Base-by-base conservation (phyloP, 2,113 vertebrate genomes). In the Cynopterus brachyotis region DNA sequence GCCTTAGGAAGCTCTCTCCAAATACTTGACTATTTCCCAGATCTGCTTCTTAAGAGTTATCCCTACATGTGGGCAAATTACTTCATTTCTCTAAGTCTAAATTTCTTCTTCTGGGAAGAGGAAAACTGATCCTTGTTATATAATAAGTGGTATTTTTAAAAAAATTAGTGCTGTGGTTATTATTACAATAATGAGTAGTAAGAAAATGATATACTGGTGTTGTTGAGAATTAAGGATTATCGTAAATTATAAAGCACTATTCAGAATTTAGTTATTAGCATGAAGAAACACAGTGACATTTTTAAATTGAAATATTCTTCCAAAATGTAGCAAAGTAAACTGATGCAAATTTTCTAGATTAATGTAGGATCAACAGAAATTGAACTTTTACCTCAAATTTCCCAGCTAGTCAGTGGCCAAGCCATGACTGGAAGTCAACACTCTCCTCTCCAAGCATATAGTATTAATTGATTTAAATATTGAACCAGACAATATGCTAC, bases 281-380 rank as follows among this genome's bases (percentile, higher is more conserved):
- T 32, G 22, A 67, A 66, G 62, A 95, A 93, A 45, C 42, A 70
- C 2, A n/a, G 40, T 87, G 47, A 45, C 30, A 64, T 81, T 92
- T 97, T 79, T 73, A 87, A 86, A 69, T 20, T 28, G 80, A 92
- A 70, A 89, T 60, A 73, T 55, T 66, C 47, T 76, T 89, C 55
- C 22, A 79, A 94, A 78, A 60, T 82, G 7, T 19, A 8, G 28
- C 2, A n/a, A 19, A 7, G 59, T 91, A 88, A 91, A 53, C 20
- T n/a, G 32, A 62, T 47, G 30, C 40, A n/a, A 66, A 32, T 90
- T 80, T 91, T 89, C 81, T 40, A 82, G 24, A 19, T 95, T 86
- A 67, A 50, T 47, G 72, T 60, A 37, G 12, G 47, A 67, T 76
- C 79, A 89, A 62, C 15, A 89, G 72, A 85, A 96, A 66, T 37